These are phyloP conservation scores for Oasisia sp. DNA, from an alignment of 2,888 invertebrate species.

Conservation along the genomic window DNA sequence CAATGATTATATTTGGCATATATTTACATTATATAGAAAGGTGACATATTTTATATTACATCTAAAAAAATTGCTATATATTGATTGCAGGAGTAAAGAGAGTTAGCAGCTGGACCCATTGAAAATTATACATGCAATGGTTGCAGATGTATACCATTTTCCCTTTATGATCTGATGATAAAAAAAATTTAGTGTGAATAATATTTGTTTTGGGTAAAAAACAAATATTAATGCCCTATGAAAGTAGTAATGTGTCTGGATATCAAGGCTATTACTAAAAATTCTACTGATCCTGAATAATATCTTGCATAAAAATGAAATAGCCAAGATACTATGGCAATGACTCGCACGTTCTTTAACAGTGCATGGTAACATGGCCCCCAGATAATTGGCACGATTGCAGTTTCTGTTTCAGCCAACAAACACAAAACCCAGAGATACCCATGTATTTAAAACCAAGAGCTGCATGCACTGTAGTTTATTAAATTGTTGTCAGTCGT, in stretches of 20 bases:
- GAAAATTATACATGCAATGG: background rate
- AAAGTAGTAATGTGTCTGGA: no score
- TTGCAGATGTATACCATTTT: background rate
- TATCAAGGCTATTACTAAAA: background rate
- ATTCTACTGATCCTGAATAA: background rate
- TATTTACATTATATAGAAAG: background rate
- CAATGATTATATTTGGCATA: background rate
- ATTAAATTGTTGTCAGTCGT: no score
- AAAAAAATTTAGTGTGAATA: background rate
- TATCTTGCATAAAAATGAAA: background rate
- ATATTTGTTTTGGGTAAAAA: background rate
- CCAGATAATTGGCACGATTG: background rate
- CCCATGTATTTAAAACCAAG: no score
- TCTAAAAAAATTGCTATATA: no score
- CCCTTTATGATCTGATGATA: background rate
- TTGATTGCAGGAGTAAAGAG: background rate
- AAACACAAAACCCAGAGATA: background rate
- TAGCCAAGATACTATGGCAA: background rate
- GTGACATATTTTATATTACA: background rate
- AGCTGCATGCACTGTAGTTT: no score
- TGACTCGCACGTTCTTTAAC: background rate
- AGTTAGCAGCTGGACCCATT: background rate
- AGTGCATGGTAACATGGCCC: background rate
- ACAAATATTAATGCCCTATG: background rate
- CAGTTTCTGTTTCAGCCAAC: background rate